phyloP scores from a whole-genome alignment of 2,888 invertebrate genomes.

The Sinohyriopsis cumingii region DNA sequence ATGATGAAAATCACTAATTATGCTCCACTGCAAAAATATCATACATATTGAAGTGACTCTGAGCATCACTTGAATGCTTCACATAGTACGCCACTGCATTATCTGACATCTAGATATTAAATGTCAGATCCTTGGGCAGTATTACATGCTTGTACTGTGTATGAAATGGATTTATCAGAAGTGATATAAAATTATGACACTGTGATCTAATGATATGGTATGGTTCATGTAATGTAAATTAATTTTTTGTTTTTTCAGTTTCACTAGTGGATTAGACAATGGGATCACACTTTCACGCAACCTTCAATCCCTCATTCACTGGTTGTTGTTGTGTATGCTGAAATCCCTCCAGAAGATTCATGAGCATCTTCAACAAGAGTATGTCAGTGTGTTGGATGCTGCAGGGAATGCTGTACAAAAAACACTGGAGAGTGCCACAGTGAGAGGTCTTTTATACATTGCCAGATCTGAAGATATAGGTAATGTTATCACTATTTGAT shows the following conservation, averaged over 20 bases:
- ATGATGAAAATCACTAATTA: no score
- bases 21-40: no score
- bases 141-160: no score
- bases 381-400: slow-evolving; percentile 66
- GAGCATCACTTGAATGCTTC: no score
- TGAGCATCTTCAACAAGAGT: slow-evolving; percentile 65
- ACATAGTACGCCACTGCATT: no score
- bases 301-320: slow-evolving; percentile 78
- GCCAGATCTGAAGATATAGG: slow-evolving; percentile 75
- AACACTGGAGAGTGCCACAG: slow-evolving; percentile 64
- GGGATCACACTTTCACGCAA: slow-evolving; percentile 81
- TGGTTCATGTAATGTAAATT: not conserved
- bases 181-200: not conserved
- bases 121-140: no score
- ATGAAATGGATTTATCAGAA: no score
- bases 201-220: not conserved
- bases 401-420: slow-evolving; percentile 63
- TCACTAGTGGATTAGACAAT: slow-evolving; percentile 84
- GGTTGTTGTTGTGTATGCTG: slow-evolving; percentile 65
- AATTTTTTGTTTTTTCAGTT: slow-evolving; percentile 47
- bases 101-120: no score
- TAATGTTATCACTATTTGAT: slow-evolving; percentile 58
- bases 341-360: slow-evolving; percentile 66
- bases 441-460: slow-evolving; percentile 69
- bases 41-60: no score